These are phyloP conservation scores for Halcyon leucocephala DNA, from an alignment of 2,797 vertebrate genomes.

Conservation along the genomic window DNA sequence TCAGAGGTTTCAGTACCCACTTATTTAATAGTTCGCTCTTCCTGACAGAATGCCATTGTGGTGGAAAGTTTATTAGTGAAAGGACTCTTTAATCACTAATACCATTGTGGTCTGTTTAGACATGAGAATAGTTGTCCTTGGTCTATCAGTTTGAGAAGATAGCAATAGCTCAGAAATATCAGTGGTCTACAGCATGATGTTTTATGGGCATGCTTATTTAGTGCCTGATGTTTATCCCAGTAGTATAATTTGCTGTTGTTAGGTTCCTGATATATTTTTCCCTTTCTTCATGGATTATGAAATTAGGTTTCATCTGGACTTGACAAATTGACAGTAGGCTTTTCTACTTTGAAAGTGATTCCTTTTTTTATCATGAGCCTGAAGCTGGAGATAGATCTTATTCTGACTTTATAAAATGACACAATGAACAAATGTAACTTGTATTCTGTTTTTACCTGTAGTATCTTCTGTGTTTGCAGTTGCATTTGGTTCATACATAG, in stretches of 20 bases:
- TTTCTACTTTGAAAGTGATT: background rate
- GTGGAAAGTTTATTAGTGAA: background rate
- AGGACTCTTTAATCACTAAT: background rate
- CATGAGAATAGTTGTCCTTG: background rate
- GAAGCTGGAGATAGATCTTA: background rate
- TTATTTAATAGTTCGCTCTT: background rate
- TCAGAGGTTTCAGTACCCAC: background rate
- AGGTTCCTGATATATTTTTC: background rate
- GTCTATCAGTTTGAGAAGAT: background rate
- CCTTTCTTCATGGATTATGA: constrained; percentile 36
- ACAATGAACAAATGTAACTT: background rate
- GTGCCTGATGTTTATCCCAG: constrained; percentile 2
- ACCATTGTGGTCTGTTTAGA: background rate
- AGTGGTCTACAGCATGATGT: background rate
- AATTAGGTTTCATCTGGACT: constrained; percentile 40
- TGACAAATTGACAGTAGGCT: background rate
- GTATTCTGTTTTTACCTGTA: background rate
- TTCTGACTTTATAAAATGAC: background rate
- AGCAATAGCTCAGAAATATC: constrained; percentile 1
- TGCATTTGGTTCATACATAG: background rate
- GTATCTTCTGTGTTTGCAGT: background rate
- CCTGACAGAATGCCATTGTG: background rate
- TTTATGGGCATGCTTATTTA: constrained; percentile 16
- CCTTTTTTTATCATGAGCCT: background rate
- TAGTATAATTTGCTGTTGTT: constrained; percentile 23